These are phyloP conservation scores for Aethina tumida DNA, from an alignment of 1,140 invertebrate genomes.

Conservation along the genomic window DNA sequence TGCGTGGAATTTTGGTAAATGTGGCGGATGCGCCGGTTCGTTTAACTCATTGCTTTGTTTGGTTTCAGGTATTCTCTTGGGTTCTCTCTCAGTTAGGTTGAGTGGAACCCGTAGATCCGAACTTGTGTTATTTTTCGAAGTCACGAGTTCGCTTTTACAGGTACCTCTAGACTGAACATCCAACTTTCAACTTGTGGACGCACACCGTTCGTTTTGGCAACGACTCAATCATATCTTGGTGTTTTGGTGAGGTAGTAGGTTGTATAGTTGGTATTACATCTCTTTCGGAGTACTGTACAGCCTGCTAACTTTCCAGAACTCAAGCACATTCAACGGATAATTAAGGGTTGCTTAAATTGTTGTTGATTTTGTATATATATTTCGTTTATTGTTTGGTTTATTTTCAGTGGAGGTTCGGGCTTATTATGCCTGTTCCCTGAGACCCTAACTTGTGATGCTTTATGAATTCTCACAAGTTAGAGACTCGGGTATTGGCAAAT, in stretches of 20 bases:
- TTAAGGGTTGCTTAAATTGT: neutral
- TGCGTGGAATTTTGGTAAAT: too few relatives aligned
- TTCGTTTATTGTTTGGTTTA: constrained; percentile 22
- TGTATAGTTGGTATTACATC: constrained; percentile 63
- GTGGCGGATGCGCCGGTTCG: too few relatives aligned
- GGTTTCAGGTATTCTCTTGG: too few relatives aligned
- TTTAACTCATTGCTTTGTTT: too few relatives aligned
- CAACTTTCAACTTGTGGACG: neutral
- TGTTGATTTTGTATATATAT: neutral
- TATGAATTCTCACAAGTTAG: constrained; percentile 56
- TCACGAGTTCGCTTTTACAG: constrained; percentile 29
- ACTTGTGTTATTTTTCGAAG: constrained; percentile 25
- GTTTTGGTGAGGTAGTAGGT: constrained; percentile 60
- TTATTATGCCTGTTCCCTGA: constrained; percentile 53
- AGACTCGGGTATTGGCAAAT: constrained; percentile 55
- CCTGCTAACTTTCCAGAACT: constrained; percentile 58
- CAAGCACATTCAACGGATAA: constrained; percentile 16
- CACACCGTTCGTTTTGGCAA: neutral
- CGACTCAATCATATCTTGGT: constrained; percentile 9
- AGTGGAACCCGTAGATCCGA: constrained; percentile 33
- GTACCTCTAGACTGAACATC: constrained; percentile 17
- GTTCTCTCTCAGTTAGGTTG: too few relatives aligned
- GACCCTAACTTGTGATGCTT: constrained; percentile 62
- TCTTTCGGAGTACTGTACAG: constrained; percentile 55
- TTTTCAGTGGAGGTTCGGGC: constrained; percentile 30